These are phyloP conservation scores for Thripadectes ignobilis DNA, from an alignment of 2,797 vertebrate species.

Conservation along the genomic window DNA sequence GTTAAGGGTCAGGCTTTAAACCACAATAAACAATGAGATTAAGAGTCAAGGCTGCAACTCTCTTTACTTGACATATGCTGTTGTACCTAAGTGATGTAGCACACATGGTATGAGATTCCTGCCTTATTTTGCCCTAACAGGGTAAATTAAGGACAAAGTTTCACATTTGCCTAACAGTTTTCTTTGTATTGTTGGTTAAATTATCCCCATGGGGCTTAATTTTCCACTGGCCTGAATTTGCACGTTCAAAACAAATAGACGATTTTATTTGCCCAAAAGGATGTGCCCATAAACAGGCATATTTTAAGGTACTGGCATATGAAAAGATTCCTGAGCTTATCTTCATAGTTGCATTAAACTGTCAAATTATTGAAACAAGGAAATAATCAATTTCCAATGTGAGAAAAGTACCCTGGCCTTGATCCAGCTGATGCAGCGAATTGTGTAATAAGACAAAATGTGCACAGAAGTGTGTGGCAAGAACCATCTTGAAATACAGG, in stretches of 20 bases:
- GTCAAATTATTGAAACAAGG: neutral
- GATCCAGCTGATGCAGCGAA: neutral
- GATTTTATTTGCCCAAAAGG: conserved; percentile 1
- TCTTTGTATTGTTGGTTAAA: conserved; percentile 52
- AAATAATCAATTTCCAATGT: neutral
- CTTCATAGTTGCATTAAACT: neutral
- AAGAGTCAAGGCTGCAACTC: neutral
- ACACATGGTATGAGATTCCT: conserved; percentile 1
- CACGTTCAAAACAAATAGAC: neutral
- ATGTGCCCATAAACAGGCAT: neutral
- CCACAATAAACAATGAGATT: conserved; percentile 37
- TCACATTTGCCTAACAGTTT: conserved; percentile 22
- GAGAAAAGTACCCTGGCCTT: neutral
- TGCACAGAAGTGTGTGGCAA: neutral
- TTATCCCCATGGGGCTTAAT: conserved; percentile 25
- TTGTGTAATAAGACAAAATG: neutral
- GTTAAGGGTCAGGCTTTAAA: conserved; percentile 30
- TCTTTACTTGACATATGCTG: neutral
- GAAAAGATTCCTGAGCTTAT: neutral
- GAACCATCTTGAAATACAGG: neutral
- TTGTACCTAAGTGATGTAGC: neutral
- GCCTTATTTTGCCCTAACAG: neutral
- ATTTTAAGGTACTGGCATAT: neutral
- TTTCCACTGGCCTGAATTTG: conserved; percentile 32
- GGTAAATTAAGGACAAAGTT: conserved; percentile 64